phyloP scores from a whole-genome alignment of 1,140 invertebrate genomes.

The Tetragonula clypearis region DNA sequence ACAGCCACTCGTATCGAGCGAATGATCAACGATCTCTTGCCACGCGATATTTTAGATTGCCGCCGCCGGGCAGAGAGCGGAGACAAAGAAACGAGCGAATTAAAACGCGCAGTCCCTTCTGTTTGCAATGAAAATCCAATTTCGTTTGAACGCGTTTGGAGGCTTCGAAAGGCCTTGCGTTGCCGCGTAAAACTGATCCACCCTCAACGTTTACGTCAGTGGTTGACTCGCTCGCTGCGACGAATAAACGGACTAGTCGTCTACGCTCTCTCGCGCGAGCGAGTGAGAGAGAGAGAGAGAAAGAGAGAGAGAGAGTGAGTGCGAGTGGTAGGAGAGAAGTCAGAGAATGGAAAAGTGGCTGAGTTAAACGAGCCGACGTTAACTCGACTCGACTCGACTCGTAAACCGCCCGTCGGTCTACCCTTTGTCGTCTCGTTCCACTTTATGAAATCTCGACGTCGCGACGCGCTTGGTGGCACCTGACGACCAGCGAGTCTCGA shows the following conservation, averaged over 20 bases:
- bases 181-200: slow-evolving; percentile 33
- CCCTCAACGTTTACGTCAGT: background rate
- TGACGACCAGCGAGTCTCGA: no score
- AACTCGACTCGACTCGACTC: background rate
- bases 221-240: slow-evolving; percentile 14
- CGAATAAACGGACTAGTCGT: slow-evolving; percentile 8
- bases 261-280: background rate
- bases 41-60: background rate
- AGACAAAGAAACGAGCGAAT: slow-evolving; percentile 43
- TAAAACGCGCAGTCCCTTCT: background rate
- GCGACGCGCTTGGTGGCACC: no score
- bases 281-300: no score
- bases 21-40: background rate
- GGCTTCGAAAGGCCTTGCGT: background rate
- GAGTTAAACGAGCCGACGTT: slow-evolving; percentile 26
- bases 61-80: no score
- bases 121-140: slow-evolving; percentile 42
- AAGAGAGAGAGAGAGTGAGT: no score
- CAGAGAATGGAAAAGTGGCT: background rate
- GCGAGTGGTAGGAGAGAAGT: background rate
- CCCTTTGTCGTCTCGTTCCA: background rate
- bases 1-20: background rate
- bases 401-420: background rate
- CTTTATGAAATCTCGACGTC: background rate
- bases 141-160: slow-evolving; percentile 33